Evolutionary conservation across 1,140 invertebrate species (phyloP), one percentile per base, ranked within the genome.

Genomic region (Eurosta solidaginis): DNA sequence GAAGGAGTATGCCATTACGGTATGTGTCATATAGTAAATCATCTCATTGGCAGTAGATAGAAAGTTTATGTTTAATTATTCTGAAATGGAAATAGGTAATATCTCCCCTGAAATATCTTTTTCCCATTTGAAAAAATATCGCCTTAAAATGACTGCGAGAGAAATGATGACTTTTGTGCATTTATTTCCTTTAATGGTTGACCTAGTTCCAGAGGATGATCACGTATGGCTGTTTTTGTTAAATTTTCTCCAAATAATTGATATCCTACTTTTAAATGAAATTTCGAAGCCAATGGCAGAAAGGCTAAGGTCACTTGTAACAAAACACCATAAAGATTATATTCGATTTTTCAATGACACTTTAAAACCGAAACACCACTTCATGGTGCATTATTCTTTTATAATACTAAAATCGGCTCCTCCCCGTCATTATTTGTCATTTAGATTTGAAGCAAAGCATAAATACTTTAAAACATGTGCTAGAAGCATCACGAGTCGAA

Each of bases 121-220:
- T 20, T 6, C 7, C 22, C 50, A 54, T 54, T 54, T 54, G n/a
- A 54, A 54, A 54, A 10, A 7, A 54, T 14, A 6, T 54, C 50
- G 22, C 6, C 20, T 54, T 6, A 54, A 54, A 54, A 54, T 54
- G 50, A 54, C 50, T 12, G 50, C 50, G 20, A 9, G 50, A 6
- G 50, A 54, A 54, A 54, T 54, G 50, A 54, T 54, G 50, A 10
- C 50, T n/a, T n/a, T n/a, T n/a, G n/a, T n/a, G n/a, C n/a, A n/a
- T n/a, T n/a, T n/a, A n/a, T n/a, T n/a, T n/a, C 22, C 17, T 12
- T 42, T 52, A 29, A 50, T 52, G 75, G 33, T 29, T 42, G 47
- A 76, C 33, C 47, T 52, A 29, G 45, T 36, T 27, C 45, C 33
- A 40, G 6, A 50, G n/a, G 45, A 76, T 49, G 75, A 52, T 49